Evolutionary conservation across 2,888 invertebrate genomes (phyloP), one percentile per base, ranked within the genome.

Genomic region (Pterobdella sp.): DNA sequence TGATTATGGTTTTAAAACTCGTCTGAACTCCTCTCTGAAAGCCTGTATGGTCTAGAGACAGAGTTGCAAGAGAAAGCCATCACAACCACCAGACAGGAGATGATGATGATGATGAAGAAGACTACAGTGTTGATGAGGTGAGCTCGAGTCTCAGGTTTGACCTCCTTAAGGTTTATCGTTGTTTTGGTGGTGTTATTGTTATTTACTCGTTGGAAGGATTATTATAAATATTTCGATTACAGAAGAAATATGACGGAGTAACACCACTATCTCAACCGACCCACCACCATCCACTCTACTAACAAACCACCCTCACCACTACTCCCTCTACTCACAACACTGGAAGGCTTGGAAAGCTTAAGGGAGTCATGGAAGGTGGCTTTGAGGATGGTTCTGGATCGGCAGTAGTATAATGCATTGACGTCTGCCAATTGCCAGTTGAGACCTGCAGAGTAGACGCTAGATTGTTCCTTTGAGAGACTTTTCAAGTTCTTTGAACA

Each of bases 361-460:
- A 36, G 37, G 56, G 42, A 68, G 60, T 32, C 18, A 7, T 73
- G 64, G 32, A 69, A 69, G 36, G 42, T 29, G 26, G 37, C 64
- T 14, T 49, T 64, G 69, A 73, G 68, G 60, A 49, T 73, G n/a
- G 73, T 56, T 29, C 73, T 22, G 1, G 68, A 69, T 37, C 73
- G 37, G 7, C 73, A 73, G 29, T 73, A 73, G 65, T 69, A 73
- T 14, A 73, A 29, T 0, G 73, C 35, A 29, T 73, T 34, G 1
- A 73, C 32, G 49, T 69, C 73, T 10, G 64, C 37, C 64, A 69
- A 35, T 60, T 73, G 73, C 73, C 73, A 73, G 63, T 73, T 73
- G 36, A 73, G 37, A 35, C 69, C 56, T n/a, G 63, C 73, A 35
- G 31, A 63, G 49, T 69, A 73, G 29, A 32, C 34, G 18, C 29